Evolutionary conservation across 2,113 vertebrate species (phyloP).

Genomic region (Serilophus lunatus): DNA sequence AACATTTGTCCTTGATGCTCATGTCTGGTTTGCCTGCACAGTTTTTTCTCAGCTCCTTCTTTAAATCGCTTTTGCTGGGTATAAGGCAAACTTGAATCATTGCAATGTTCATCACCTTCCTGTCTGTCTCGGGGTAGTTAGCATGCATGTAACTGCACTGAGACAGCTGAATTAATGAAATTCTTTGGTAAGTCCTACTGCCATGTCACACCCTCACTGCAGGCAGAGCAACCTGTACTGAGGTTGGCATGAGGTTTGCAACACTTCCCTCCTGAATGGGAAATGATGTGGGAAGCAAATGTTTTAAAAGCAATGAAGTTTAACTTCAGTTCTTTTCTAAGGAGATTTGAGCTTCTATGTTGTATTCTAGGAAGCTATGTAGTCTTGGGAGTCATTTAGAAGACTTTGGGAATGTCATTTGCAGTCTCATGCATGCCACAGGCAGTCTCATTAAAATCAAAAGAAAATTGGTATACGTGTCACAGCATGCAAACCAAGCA

Average conservation of each 20-base stretch:
- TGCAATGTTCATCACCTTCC: not conserved
- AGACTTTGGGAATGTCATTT: not conserved
- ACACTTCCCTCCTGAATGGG: not conserved
- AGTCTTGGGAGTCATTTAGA: not conserved
- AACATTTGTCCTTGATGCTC: not conserved
- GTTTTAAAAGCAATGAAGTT: not conserved
- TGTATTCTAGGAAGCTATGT: not conserved
- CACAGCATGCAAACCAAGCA: not conserved
- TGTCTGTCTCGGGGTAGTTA: not conserved
- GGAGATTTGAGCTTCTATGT: not conserved
- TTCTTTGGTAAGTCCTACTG: not conserved
- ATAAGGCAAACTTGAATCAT: not conserved
- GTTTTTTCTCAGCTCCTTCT: not conserved
- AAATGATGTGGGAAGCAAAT: not conserved
- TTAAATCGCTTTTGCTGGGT: not conserved
- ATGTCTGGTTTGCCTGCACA: not conserved
- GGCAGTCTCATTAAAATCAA: accelerated
- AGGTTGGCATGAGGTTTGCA: not conserved
- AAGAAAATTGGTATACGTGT: not conserved
- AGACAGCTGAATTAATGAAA: not conserved
- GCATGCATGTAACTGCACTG: accelerated
- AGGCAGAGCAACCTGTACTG: accelerated
- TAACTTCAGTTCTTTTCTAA: not conserved
- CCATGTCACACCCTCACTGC: accelerated
- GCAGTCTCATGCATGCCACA: not conserved